These are phyloP conservation scores for Botrylloides violaceus DNA, from an alignment of 23 tunicate species.

Conservation along the genomic window DNA sequence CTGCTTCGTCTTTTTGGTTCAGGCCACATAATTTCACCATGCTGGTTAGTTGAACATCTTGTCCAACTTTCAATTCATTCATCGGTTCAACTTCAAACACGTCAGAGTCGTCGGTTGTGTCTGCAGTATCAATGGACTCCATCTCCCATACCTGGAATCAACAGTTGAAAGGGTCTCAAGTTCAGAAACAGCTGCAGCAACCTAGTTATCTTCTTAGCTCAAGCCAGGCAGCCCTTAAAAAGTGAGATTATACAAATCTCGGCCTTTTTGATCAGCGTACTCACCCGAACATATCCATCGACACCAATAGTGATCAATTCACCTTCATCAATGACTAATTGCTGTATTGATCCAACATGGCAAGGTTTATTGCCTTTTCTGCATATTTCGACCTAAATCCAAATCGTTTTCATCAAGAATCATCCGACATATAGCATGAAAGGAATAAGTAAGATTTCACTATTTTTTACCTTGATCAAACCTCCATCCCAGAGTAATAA, in stretches of 20 bases:
- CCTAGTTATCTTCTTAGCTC: no score
- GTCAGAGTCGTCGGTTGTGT: slow-evolving; percentile 77
- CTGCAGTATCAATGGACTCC: slow-evolving; percentile 96
- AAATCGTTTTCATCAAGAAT: not conserved
- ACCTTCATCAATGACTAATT: slow-evolving; percentile 89
- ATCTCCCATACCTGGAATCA: slow-evolving; percentile 86
- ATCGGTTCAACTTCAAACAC: slow-evolving; percentile 90
- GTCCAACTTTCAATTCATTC: slow-evolving; percentile 85
- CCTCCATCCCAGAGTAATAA: slow-evolving; percentile 99
- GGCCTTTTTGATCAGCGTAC: slow-evolving; percentile 16
- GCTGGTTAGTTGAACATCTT: slow-evolving; percentile 71
- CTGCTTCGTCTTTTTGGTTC: slow-evolving; percentile 33
- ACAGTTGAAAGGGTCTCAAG: no score
- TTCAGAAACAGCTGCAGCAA: no score
- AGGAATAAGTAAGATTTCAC: not conserved
- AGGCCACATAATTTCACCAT: slow-evolving; percentile 77
- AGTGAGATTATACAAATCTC: no score
- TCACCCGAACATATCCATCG: slow-evolving; percentile 90
- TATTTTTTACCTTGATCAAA: slow-evolving; percentile 61
- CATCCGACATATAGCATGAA: not conserved
- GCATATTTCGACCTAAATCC: slow-evolving; percentile 70
- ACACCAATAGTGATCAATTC: slow-evolving; percentile 89
- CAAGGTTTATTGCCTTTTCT: slow-evolving; percentile 78
- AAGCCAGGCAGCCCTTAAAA: no score
- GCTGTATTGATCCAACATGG: slow-evolving; percentile 89